Base-by-base conservation (phyloP, 1,140 invertebrate species). In the Aphelenchoides fujianensis region DNA sequence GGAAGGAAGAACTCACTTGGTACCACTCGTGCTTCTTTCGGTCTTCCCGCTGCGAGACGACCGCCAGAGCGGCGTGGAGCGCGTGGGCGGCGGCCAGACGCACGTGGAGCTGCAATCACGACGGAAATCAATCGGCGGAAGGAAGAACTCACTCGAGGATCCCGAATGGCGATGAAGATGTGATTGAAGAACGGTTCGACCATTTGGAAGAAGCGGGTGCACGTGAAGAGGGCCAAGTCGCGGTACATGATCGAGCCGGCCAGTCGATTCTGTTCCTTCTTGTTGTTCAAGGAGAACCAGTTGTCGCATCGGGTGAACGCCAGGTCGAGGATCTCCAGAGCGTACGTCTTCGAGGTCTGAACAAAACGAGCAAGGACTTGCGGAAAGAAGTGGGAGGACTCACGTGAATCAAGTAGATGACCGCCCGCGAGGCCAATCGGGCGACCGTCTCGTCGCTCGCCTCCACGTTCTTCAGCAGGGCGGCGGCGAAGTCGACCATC, bases 141-240 rank as follows among this genome's bases (percentile, higher is more conserved):
- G n/a, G 30, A 3, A 74, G 37, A 36, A n/a, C 69, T 70, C 70
- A 88, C 87, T 84, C 97, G 96, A 0, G 92, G 90, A 86, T 98
- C 94, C 69, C 91, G 89, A 34, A 97, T 89, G 1, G 93, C 92
- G 79, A 91, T 91, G 78, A 98, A 94, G 70, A 98, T 96, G 37
- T 80, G 84, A 71, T 97, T 94, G 85, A 98, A 98, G 85, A 98
- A 98, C 57, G 90, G 90, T 19, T 92, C 92, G 0, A 97, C 92
- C 88, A 96, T 93, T 86, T 97, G 94, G 84, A 96, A 98, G 85
- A 99, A 99, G 85, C 95, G 96, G 16, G 95, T 97, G 1, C 95
- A 95, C 86, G 95, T 93, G 12, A 92, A 92, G 19, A 94, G 90
- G 9, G 96, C 96, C 16, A 99, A 85, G 86, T 98, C 96, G 81